phyloP scores from a whole-genome alignment of 2,113 vertebrate species.

The Sebastes schlegelii region DNA sequence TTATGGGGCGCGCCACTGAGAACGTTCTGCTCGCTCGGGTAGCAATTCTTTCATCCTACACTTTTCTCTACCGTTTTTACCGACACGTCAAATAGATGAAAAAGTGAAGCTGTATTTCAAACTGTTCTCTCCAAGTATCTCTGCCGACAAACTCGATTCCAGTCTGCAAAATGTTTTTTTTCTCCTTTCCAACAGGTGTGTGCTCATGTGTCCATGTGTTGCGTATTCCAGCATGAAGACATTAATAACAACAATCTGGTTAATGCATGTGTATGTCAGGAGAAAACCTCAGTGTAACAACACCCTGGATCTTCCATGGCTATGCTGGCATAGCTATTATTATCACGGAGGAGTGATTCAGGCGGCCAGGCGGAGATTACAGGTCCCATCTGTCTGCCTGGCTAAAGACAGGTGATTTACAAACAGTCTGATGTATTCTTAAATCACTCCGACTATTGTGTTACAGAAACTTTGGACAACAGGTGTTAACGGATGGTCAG shows the following conservation, averaged over 20 bases:
- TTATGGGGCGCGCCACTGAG: conserved; percentile 50
- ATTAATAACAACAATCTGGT: conserved; percentile 23
- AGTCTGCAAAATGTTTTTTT: conserved; percentile 2
- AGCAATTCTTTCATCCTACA: conserved; percentile 58
- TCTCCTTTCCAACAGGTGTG: not conserved
- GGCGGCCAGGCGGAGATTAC: conserved; percentile 40
- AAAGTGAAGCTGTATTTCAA: conserved; percentile 38
- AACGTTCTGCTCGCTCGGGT: conserved; percentile 53
- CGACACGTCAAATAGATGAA: conserved; percentile 60
- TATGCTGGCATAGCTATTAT: conserved; percentile 34
- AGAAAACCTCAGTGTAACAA: not conserved
- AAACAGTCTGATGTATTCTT: conserved; percentile 8
- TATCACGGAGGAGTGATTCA: conserved; percentile 46
- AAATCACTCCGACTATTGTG: not conserved
- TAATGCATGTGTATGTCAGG: not conserved
- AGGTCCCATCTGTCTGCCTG: conserved; percentile 41
- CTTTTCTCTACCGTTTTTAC: conserved; percentile 58
- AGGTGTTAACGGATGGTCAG: not conserved
- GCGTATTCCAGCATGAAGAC: conserved; percentile 7
- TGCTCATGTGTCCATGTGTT: not conserved
- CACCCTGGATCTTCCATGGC: conserved; percentile 17
- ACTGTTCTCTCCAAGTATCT: conserved; percentile 10
- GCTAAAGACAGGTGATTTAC: conserved; percentile 9
- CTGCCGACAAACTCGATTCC: conserved; percentile 34
- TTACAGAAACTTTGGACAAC: not conserved